phyloP scores from a whole-genome alignment of 2,888 invertebrate genomes.

The Teleogryllus oceanicus region DNA sequence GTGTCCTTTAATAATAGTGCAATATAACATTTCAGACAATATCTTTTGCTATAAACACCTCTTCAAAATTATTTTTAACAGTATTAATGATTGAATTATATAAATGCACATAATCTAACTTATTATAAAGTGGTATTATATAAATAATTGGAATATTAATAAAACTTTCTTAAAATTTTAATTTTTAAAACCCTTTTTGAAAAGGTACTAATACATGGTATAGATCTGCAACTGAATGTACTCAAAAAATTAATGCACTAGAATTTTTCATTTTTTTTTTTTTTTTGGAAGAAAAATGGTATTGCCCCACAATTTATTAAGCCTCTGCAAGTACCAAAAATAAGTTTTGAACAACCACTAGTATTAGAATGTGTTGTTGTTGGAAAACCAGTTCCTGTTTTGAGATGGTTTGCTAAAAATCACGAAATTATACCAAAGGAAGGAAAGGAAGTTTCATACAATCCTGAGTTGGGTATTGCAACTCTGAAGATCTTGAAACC shows the following conservation, averaged over 20 bases:
- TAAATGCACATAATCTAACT: too few species aligned
- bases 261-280: background rate
- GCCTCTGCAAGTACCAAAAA: constrained; percentile 63
- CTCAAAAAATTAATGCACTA: background rate
- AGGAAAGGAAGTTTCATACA: constrained; percentile 56
- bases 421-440: constrained; percentile 59
- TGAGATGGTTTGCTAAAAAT: constrained; percentile 66
- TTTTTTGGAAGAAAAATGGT: constrained; percentile 62
- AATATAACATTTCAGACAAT: too few species aligned
- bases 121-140: too few species aligned
- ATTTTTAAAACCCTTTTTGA: too few species aligned
- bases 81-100: too few species aligned
- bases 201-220: background rate
- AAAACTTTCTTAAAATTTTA: too few species aligned
- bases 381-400: constrained; percentile 65
- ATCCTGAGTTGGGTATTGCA: constrained; percentile 61
- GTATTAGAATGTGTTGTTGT: constrained; percentile 64
- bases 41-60: too few species aligned
- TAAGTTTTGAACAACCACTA: constrained; percentile 60
- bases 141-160: too few species aligned
- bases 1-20: too few species aligned
- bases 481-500: constrained; percentile 63
- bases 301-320: constrained; percentile 62
- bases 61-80: too few species aligned
- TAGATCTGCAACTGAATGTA: background rate